Conservation (phyloP, 2,113 vertebrate species). For the Zosterops pallidus region DNA sequence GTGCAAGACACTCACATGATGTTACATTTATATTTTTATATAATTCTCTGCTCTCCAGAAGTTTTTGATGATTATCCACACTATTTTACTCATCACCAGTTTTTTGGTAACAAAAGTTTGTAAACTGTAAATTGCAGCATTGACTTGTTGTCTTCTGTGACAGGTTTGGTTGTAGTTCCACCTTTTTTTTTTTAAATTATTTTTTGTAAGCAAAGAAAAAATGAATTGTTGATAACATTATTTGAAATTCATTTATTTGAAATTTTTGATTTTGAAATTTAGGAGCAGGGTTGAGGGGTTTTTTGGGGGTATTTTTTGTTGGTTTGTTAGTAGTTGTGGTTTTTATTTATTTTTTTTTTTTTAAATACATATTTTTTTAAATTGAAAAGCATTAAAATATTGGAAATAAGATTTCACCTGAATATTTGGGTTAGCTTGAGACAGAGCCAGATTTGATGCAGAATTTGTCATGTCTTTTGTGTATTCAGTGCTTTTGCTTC, state of each 20-base stretch:
- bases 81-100: neutral
- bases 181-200: too few species aligned
- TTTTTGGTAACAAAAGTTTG: neutral
- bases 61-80: neutral
- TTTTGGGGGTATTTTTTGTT: neutral
- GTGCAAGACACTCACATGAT: neutral
- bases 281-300: neutral
- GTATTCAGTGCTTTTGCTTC: neutral
- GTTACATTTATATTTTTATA: neutral
- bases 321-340: too few species aligned
- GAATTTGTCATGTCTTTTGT: neutral
- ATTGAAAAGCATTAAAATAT: neutral
- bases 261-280: neutral
- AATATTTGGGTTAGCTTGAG: neutral
- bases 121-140: neutral
- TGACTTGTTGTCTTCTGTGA: neutral
- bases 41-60: neutral
- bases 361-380: too few species aligned
- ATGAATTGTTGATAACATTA: neutral
- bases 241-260: too few species aligned
- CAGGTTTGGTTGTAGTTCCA: neutral
- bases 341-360: neutral
- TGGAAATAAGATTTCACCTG: neutral
- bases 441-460: neutral
- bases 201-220: neutral